Evolutionary conservation across 2,797 vertebrate species (phyloP), one percentile per base, ranked within the genome.

Genomic region (Phrynocephalus vlangalii): DNA sequence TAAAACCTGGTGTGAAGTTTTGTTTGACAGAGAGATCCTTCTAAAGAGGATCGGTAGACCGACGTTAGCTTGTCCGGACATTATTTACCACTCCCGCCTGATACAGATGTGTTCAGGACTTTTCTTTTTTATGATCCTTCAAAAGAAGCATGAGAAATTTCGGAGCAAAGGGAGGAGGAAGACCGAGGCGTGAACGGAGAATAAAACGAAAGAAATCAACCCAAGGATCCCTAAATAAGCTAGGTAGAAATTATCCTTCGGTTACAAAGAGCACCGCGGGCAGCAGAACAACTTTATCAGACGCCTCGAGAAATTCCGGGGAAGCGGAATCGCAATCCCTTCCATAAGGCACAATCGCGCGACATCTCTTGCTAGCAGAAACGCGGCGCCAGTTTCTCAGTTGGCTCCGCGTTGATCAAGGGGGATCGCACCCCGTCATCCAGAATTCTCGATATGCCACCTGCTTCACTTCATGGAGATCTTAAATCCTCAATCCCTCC

Each of bases 111-210:
- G 50, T 52, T 24, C 16, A 30, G 91, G 89, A 79, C 86, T 94
- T 94, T 96, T 92, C 94, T 94, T 90, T 2, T 94, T 87, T 77
- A 18, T 63, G 60, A 16, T 63, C 60, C 15, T 63, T 20, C 4
- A 44, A 44, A 44, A 44, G 38, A 44, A 44, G 38, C 60, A 63
- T 63, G 15, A 18, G 18, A 63, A 63, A 63, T 63, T 63, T 63
- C 18, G 13, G 60, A 63, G 3, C 60, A 63, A 63, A 63, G 15
- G 13, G 60, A 13, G 2, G 3, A 63, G 38, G 38, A 63, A 20
- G 18, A 63, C 60, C 16, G 3, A 63, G 60, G 52, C 52, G 8
- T 11, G 52, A 63, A 63, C 60, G 15, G 18, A 20, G 52, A 56
- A 56, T 56, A 56, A 9, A 63, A 18, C 5, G 18, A 63, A 63